These are phyloP conservation scores for Tachysurus fulvidraco DNA, from an alignment of 2,113 vertebrate genomes.

Conservation along the genomic window DNA sequence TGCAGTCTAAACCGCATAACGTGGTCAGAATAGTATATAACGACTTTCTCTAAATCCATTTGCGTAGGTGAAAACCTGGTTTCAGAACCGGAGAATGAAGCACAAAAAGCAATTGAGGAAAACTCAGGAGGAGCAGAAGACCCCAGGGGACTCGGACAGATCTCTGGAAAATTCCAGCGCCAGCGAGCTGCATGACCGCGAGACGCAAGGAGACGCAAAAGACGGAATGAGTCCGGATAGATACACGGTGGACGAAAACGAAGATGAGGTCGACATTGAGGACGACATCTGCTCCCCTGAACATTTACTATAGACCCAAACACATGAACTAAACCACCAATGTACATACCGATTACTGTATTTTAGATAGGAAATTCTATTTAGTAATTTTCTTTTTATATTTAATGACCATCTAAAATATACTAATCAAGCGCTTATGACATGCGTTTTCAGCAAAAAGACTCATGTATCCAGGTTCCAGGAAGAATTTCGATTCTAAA, in stretches of 20 bases:
- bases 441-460: neutral
- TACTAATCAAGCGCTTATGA: slow-evolving; percentile 40
- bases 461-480: neutral
- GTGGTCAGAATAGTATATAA: neutral
- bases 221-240: slow-evolving; percentile 69
- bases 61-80: slow-evolving; percentile 91
- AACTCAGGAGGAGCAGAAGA: slow-evolving; percentile 89
- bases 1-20: neutral
- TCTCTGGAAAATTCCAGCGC: slow-evolving; percentile 77
- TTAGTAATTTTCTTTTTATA: slow-evolving; percentile 23
- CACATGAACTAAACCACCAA: slow-evolving; percentile 38
- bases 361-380: slow-evolving; percentile 50
- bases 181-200: slow-evolving; percentile 67
- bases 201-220: slow-evolving; percentile 64
- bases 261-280: slow-evolving; percentile 94
- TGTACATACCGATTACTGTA: slow-evolving; percentile 51
- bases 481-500: neutral
- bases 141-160: slow-evolving; percentile 71
- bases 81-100: slow-evolving; percentile 93
- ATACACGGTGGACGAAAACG: slow-evolving; percentile 82
- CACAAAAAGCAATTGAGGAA: slow-evolving; percentile 96
- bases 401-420: slow-evolving; percentile 15
- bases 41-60: neutral
- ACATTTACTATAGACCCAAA: slow-evolving; percentile 78
- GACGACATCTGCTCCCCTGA: slow-evolving; percentile 80